Evolutionary conservation across 1,140 invertebrate species (phyloP).

Genomic region (Limonius californicus): DNA sequence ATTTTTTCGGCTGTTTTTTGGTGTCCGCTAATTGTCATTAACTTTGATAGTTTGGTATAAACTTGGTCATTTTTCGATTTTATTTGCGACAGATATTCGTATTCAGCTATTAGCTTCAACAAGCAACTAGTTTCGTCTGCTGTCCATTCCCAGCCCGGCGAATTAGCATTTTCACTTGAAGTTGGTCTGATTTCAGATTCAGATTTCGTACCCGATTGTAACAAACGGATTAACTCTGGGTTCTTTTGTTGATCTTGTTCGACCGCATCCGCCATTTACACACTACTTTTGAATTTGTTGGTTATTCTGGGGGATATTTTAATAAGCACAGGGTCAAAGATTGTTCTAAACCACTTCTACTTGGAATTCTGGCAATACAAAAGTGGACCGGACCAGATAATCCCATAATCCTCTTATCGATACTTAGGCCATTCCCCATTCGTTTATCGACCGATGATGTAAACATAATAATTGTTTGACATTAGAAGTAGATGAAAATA

Average conservation of each 20-base stretch:
- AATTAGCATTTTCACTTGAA: not conserved
- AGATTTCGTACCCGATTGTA: slow-evolving; percentile 4
- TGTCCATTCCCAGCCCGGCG: not conserved
- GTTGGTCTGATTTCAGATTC: not conserved
- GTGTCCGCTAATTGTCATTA: slow-evolving; percentile 4
- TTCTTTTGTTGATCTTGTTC: not conserved
- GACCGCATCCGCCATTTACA: not conserved
- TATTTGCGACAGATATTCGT: not conserved
- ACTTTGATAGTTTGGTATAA: not conserved
- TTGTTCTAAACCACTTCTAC: no score
- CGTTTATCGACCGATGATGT: no score
- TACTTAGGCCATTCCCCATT: no score
- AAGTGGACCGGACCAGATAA: no score
- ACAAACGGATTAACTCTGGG: slow-evolving; percentile 12
- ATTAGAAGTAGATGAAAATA: no score
- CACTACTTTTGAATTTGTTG: no score
- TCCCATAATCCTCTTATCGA: no score
- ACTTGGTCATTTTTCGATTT: not conserved
- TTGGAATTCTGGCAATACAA: no score
- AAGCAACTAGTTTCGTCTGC: not conserved
- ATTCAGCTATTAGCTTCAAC: not conserved
- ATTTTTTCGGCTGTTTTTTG: not conserved
- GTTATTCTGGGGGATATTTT: no score
- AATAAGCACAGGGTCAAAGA: no score
- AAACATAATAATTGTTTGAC: no score